phyloP scores from a whole-genome alignment of 2,797 vertebrate species.

The Xerus rutilus region DNA sequence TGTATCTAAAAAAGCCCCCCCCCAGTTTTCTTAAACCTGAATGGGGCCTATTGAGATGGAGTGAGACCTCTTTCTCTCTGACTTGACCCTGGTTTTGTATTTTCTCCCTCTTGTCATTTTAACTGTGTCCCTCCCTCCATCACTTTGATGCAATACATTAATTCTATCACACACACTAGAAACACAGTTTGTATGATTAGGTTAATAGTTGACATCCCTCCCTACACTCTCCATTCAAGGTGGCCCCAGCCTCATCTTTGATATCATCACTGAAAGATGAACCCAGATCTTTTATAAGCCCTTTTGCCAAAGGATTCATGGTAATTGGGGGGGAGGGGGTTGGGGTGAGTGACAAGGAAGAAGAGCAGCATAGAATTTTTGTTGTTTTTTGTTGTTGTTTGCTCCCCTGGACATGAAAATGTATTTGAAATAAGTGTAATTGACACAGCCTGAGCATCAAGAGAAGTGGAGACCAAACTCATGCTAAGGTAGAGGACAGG shows the following conservation, averaged over 20 bases:
- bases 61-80: not conserved
- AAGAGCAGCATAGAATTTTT: not conserved
- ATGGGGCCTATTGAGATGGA: not conserved
- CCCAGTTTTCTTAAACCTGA: not conserved
- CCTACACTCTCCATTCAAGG: not conserved
- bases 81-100: not conserved
- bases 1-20: not conserved
- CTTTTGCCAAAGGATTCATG: not conserved
- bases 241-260: not conserved
- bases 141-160: not conserved
- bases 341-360: not conserved
- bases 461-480: not conserved
- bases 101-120: constrained; percentile 8
- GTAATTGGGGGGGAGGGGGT: not conserved
- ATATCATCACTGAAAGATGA: not conserved
- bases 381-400: not conserved
- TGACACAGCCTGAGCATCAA: not conserved
- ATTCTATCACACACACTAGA: not conserved
- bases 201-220: not conserved
- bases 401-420: not conserved
- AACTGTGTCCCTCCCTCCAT: not conserved
- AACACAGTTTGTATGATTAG: not conserved
- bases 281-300: not conserved
- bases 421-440: not conserved
- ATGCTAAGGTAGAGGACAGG: not conserved